Evolutionary conservation across 2,797 vertebrate genomes (phyloP).

Genomic region (Salarias fasciatus): DNA sequence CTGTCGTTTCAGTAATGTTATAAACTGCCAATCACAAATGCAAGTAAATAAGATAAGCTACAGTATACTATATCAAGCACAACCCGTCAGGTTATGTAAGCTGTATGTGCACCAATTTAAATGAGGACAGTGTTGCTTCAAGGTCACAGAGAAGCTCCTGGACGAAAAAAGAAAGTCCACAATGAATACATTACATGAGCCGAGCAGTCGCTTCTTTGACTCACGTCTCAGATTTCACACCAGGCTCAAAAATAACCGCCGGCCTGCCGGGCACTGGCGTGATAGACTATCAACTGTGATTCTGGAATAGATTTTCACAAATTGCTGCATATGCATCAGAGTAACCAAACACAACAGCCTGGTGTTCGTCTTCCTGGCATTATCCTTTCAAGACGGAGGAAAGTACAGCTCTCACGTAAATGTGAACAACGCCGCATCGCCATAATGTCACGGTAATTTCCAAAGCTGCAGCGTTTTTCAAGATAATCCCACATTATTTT

Average conservation of each 20-base stretch:
- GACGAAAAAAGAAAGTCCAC: not conserved
- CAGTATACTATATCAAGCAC: no score
- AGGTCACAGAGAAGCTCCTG: not conserved
- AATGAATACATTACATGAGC: not conserved
- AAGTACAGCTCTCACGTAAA: not conserved
- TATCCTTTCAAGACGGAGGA: not conserved
- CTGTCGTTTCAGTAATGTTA: no score
- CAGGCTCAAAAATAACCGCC: slow-evolving; percentile 12
- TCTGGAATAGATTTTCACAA: slow-evolving; percentile 14
- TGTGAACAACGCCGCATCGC: not conserved
- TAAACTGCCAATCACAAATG: no score
- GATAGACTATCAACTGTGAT: slow-evolving; percentile 14
- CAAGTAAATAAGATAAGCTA: no score
- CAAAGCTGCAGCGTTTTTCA: slow-evolving; percentile 1
- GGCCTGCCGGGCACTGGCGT: slow-evolving; percentile 1
- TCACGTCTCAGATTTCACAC: slow-evolving; percentile 16
- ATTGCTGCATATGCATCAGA: slow-evolving; percentile 8
- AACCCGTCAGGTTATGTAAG: not conserved
- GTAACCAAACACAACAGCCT: not conserved
- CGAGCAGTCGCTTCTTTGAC: not conserved
- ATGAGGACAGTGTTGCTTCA: not conserved
- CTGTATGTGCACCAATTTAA: not conserved
- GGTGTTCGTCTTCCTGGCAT: not conserved
- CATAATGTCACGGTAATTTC: not conserved
- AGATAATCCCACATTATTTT: slow-evolving; percentile 2